These are phyloP conservation scores for Rhinolophus sinicus DNA, from an alignment of 2,113 vertebrate genomes.

Conservation along the genomic window DNA sequence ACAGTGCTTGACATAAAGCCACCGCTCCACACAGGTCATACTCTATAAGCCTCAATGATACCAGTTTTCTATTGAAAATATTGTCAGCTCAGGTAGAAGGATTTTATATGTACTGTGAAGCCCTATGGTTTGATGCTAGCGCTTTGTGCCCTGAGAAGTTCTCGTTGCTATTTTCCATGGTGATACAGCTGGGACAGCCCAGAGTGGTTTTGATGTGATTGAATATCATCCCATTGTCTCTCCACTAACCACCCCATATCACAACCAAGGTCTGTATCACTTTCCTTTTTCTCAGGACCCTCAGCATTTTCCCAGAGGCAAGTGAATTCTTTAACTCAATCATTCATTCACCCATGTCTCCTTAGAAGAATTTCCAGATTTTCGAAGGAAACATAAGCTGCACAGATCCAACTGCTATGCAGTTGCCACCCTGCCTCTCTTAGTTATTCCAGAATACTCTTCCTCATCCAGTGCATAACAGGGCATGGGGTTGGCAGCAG, in stretches of 20 bases:
- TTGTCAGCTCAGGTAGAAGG: background rate
- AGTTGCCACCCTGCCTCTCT: background rate
- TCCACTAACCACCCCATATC: background rate
- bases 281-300: background rate
- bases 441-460: background rate
- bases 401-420: background rate
- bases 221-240: background rate
- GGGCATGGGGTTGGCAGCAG: background rate
- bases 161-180: background rate
- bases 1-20: background rate
- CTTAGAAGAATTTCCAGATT: background rate
- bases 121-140: background rate
- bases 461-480: background rate
- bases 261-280: background rate
- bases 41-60: background rate
- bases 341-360: background rate
- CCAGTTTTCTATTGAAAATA: background rate
- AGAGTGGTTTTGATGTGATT: background rate
- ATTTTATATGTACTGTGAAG: background rate
- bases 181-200: background rate
- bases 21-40: background rate
- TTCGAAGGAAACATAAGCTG: background rate
- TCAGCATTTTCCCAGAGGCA: background rate
- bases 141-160: background rate
- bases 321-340: background rate